phyloP scores from a whole-genome alignment of 2,888 invertebrate genomes.

The Dastarcus helophoroides region DNA sequence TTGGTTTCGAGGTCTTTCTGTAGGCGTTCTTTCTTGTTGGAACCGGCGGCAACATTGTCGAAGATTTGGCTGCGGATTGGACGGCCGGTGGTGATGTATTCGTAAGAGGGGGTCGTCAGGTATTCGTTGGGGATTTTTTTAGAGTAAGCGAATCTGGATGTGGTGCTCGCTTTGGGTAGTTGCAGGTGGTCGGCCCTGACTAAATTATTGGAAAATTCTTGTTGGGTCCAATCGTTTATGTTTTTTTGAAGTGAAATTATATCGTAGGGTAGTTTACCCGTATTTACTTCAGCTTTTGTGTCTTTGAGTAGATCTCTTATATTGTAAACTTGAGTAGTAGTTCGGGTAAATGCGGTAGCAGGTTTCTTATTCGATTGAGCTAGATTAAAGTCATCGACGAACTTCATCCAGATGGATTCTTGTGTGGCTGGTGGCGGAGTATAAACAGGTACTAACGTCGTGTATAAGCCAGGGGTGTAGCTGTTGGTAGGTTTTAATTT shows the following conservation, averaged over 20 bases:
- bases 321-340: constrained; percentile 35
- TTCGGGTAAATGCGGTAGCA: constrained; percentile 27
- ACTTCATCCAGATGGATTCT: constrained; percentile 29
- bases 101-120: constrained; percentile 48
- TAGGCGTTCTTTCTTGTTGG: constrained; percentile 23
- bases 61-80: constrained; percentile 16
- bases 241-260: constrained; percentile 66
- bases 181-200: constrained; percentile 6
- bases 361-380: constrained; percentile 39
- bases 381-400: constrained; percentile 41
- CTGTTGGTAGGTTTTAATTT: constrained; percentile 3
- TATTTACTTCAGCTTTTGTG: constrained; percentile 14
- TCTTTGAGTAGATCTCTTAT: constrained; percentile 40
- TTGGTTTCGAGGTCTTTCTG: constrained; percentile 27
- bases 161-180: constrained; percentile 31
- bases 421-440: constrained; percentile 26
- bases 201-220: constrained; percentile 48
- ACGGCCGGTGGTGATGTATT: constrained; percentile 17
- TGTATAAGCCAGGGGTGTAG: constrained; percentile 17
- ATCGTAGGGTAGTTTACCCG: constrained; percentile 50
- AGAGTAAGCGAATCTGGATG: constrained; percentile 43
- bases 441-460: constrained; percentile 29
- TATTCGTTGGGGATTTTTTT: constrained; percentile 71
- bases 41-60: constrained; percentile 25
- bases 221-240: constrained; percentile 76